A percentile compares a stretch with the other conserved stretches of the same genome.
Conservation (phyloP, 2,113 vertebrate genomes). For the Pelecanoides urinatrix region DNA sequence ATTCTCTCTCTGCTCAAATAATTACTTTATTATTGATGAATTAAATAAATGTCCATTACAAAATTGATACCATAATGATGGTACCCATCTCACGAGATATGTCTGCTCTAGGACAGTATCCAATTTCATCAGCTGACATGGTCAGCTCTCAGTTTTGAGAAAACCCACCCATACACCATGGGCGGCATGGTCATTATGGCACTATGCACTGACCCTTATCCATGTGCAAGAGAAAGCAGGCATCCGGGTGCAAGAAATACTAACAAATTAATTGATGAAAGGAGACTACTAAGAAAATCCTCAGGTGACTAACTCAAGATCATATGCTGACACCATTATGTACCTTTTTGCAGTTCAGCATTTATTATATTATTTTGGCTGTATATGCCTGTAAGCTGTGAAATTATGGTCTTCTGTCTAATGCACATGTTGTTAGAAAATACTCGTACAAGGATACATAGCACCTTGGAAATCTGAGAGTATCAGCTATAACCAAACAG, state of each 20-base stretch:
- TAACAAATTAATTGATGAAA: not conserved
- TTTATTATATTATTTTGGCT: not conserved
- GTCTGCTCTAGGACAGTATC: not conserved
- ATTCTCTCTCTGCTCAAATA: not conserved
- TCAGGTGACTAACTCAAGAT: not conserved
- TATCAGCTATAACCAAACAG: not conserved
- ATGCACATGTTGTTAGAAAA: not conserved
- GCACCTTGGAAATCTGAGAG: not conserved
- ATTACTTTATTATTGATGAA: not conserved
- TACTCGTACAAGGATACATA: not conserved
- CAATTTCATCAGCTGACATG: not conserved
- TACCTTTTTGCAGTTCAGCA: not conserved
- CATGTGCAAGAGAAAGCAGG: not conserved
- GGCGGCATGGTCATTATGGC: not conserved
- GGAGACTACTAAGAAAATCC: not conserved
- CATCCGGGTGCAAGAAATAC: not conserved
- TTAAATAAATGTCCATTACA: not conserved
- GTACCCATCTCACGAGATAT: not conserved
- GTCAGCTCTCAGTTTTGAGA: not conserved
- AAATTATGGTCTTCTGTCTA: not conserved
- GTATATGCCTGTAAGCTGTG: not conserved
- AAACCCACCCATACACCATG: not conserved
- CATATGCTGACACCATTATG: not conserved
- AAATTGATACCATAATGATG: not conserved
- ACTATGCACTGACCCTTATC: accelerated